A percentile compares a stretch with the other conserved stretches of the same genome.
phyloP scores from a whole-genome alignment of 2,113 vertebrate species.

The Meles meles region DNA sequence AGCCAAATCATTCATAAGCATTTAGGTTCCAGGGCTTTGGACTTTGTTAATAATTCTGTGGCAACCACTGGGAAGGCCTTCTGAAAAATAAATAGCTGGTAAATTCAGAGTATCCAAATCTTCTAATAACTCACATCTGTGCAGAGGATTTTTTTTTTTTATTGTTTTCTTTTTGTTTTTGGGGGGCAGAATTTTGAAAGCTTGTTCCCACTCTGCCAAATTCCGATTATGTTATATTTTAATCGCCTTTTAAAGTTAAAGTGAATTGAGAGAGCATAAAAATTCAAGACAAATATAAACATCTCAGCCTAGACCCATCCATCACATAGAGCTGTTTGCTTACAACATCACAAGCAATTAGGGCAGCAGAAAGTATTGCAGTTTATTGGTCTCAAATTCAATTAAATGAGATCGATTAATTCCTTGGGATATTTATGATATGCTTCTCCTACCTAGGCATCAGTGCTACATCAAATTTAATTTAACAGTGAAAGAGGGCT shows the following conservation, averaged over 20 bases:
- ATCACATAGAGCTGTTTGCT: constrained; percentile 19
- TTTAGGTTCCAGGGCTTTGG: constrained; percentile 8
- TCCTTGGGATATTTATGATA: constrained; percentile 32
- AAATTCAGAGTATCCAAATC: constrained; percentile 2
- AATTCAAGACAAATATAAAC: constrained; percentile 41
- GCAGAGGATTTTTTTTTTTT: not conserved
- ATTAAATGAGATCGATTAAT: constrained; percentile 70
- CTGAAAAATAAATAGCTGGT: constrained; percentile 3
- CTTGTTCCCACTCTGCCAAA: constrained; percentile 32
- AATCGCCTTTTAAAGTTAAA: constrained; percentile 46
- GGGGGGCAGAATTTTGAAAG: not conserved
- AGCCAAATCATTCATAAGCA: constrained; percentile 47
- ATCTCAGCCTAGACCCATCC: constrained; percentile 31
- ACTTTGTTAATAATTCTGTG: constrained; percentile 61
- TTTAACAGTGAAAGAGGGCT: not conserved
- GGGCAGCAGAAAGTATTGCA: not conserved
- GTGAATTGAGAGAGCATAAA: constrained; percentile 49
- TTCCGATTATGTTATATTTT: constrained; percentile 41
- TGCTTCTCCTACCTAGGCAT: constrained; percentile 49
- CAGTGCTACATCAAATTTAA: constrained; percentile 10
- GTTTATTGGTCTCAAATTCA: constrained; percentile 65
- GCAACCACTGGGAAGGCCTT: constrained; percentile 7
- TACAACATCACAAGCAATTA: not conserved
- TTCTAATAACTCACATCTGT: not conserved
- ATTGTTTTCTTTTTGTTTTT: not conserved